Percentiles rank a stretch among this genome's conserved stretches.
phyloP scores from a whole-genome alignment of 2,113 vertebrate species.

The Taxidea taxus region DNA sequence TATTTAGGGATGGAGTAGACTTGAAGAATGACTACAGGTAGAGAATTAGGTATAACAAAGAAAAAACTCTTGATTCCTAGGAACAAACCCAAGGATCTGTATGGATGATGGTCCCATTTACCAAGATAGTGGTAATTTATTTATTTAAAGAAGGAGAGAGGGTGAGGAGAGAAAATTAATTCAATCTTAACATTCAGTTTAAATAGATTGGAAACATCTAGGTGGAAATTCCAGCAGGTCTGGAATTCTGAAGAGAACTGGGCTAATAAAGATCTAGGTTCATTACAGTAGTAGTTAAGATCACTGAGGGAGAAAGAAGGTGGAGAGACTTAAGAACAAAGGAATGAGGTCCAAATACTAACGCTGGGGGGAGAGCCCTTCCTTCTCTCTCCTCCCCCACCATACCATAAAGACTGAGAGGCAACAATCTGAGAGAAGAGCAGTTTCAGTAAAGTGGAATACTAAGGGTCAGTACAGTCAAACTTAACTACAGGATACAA shows the following conservation, averaged over 20 bases:
- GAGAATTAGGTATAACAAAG: background rate
- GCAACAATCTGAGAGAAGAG: background rate
- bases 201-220: background rate
- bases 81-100: background rate
- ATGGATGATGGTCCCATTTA: background rate
- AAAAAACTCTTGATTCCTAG: background rate
- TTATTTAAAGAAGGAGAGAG: constrained; percentile 4
- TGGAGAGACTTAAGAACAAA: background rate
- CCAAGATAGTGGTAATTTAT: too few species aligned
- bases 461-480: background rate
- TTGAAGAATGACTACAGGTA: background rate
- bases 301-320: background rate
- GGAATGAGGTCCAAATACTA: background rate
- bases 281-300: background rate
- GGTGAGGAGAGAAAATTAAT: background rate
- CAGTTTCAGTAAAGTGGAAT: background rate
- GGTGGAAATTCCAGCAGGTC: background rate
- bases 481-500: background rate
- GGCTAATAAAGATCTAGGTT: background rate
- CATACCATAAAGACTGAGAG: background rate
- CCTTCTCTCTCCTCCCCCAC: background rate
- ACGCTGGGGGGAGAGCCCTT: background rate
- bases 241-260: background rate
- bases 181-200: background rate
- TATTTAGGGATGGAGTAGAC: background rate